Conservation (phyloP, 2,888 invertebrate genomes). For the Drosophila mercatorum region DNA sequence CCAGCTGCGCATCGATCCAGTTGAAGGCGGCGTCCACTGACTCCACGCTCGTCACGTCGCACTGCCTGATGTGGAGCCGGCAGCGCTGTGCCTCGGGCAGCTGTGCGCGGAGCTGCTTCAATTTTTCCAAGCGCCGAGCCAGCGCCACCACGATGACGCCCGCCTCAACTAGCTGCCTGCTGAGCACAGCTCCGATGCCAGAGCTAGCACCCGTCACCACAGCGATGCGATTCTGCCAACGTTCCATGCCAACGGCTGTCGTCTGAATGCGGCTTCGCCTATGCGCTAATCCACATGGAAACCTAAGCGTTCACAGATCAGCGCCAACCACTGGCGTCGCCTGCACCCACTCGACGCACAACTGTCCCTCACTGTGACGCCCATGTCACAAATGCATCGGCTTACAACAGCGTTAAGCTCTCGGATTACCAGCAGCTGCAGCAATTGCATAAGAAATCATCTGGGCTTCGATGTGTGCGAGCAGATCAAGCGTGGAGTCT, state of each 20-base stretch:
- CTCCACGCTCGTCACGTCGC: conserved; percentile 85
- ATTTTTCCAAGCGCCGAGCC: conserved; percentile 84
- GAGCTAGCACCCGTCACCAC: conserved; percentile 88
- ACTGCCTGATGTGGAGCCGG: conserved; percentile 55
- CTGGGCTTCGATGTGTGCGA: background rate
- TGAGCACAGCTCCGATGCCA: conserved; percentile 86
- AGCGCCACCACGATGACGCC: conserved; percentile 86
- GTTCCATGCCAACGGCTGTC: conserved; percentile 84
- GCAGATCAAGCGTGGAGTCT: conserved; percentile 4
- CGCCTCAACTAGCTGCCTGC: conserved; percentile 83
- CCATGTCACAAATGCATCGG: background rate
- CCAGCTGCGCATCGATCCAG: conserved; percentile 85
- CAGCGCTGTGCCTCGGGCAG: conserved; percentile 42
- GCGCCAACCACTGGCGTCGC: background rate
- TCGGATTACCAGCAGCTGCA: conserved; percentile 27
- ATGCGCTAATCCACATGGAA: background rate
- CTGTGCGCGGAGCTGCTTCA: conserved; percentile 58
- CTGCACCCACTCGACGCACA: background rate
- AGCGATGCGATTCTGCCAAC: conserved; percentile 87
- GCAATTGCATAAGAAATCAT: conserved; percentile 13
- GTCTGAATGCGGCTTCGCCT: conserved; percentile 26
- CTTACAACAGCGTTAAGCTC: background rate
- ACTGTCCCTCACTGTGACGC: background rate
- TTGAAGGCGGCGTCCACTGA: conserved; percentile 86
- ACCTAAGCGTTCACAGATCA: conserved; percentile 8